Percentiles rank a stretch among this genome's conserved stretches.
These are phyloP conservation scores for Microvelia longipes DNA, from an alignment of 1,140 invertebrate species.

Conservation along the genomic window DNA sequence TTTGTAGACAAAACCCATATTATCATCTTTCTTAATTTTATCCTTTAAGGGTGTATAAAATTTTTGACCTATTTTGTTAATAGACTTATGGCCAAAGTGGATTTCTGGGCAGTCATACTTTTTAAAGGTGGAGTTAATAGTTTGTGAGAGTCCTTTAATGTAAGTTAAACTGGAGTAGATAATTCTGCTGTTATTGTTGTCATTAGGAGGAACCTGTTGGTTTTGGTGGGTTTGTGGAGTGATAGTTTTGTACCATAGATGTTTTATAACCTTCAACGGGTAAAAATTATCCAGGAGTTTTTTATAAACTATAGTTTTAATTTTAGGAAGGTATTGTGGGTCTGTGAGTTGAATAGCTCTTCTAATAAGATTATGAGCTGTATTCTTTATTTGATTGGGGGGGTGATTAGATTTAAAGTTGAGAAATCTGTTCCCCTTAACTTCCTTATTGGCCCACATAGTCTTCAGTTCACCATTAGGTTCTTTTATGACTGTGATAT, in stretches of 20 bases:
- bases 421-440: background rate
- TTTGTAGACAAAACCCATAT: too few species aligned
- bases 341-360: background rate
- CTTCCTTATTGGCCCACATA: background rate
- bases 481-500: background rate
- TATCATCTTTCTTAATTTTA: too few species aligned
- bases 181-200: background rate
- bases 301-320: background rate
- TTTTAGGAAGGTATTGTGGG: background rate
- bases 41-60: too few species aligned
- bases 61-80: too few species aligned
- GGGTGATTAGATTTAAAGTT: background rate
- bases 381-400: background rate
- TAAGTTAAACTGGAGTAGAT: background rate
- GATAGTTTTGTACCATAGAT: background rate
- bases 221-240: background rate
- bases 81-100: too few species aligned
- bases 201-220: background rate
- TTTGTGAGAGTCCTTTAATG: background rate
- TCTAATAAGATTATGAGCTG: background rate
- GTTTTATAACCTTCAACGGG: background rate
- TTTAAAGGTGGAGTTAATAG: background rate
- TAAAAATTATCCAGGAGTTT: background rate
- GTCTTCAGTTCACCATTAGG: background rate
- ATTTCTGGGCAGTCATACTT: too few species aligned